A percentile compares a stretch with the other conserved stretches of the same genome.
Evolutionary conservation across 2,113 vertebrate species (phyloP).

Genomic region (Platichthys flesus): DNA sequence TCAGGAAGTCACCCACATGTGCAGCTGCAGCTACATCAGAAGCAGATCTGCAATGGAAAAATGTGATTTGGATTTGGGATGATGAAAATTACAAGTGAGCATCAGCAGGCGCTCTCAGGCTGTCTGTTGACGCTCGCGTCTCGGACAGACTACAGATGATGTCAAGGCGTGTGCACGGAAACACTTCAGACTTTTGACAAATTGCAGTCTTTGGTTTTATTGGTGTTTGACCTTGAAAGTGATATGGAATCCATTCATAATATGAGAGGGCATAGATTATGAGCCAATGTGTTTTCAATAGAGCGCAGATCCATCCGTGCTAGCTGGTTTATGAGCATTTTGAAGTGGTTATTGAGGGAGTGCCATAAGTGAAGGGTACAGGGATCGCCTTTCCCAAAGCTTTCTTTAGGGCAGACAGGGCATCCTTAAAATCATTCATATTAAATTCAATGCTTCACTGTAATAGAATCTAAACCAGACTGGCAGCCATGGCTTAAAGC

Average conservation of each 20-base stretch:
- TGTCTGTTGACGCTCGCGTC: background rate
- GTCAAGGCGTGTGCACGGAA: slow-evolving; percentile 44
- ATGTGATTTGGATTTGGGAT: slow-evolving; percentile 52
- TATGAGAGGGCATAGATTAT: slow-evolving; percentile 65
- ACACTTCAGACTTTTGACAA: slow-evolving; percentile 63
- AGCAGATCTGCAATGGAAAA: slow-evolving; percentile 25
- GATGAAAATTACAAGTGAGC: slow-evolving; percentile 15
- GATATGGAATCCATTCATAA: slow-evolving; percentile 59
- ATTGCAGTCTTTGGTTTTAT: slow-evolving; percentile 77
- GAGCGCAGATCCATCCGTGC: slow-evolving; percentile 55
- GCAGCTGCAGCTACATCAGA: slow-evolving; percentile 52
- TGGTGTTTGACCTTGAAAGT: slow-evolving; percentile 75
- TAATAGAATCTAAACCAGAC: slow-evolving; percentile 55
- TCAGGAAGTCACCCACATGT: slow-evolving; percentile 28
- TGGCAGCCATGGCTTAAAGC: slow-evolving; percentile 52
- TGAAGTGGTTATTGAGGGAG: slow-evolving; percentile 72
- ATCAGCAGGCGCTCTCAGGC: slow-evolving; percentile 2
- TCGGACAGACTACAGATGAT: slow-evolving; percentile 51
- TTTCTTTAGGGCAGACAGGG: slow-evolving; percentile 54
- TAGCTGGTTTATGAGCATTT: slow-evolving; percentile 61
- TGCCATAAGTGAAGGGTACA: slow-evolving; percentile 61
- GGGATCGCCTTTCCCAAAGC: slow-evolving; percentile 71
- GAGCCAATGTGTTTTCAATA: slow-evolving; percentile 78
- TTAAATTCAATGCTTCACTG: slow-evolving; percentile 45
- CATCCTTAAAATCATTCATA: slow-evolving; percentile 74